These are phyloP conservation scores for Conistra vaccinii DNA, from an alignment of 2,888 invertebrate species.

Conservation along the genomic window DNA sequence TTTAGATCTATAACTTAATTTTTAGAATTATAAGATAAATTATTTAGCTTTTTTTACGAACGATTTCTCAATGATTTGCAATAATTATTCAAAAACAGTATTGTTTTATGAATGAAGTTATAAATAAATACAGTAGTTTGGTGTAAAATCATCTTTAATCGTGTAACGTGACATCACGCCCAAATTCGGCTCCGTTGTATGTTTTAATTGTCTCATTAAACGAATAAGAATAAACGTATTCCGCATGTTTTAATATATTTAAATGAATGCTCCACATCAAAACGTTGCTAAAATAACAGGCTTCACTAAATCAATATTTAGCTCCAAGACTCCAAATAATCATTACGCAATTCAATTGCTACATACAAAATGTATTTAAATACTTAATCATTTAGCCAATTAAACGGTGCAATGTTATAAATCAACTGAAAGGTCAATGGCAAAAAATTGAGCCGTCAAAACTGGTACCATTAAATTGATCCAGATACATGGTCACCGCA, in stretches of 20 bases:
- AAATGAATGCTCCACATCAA: conserved; percentile 33
- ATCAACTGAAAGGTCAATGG: conserved; percentile 74
- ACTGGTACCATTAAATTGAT: conserved; percentile 76
- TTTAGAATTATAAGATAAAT: background rate
- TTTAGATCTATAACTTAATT: background rate
- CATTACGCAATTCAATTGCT: conserved; percentile 63
- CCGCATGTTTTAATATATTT: conserved; percentile 71
- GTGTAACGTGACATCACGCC: conserved; percentile 62
- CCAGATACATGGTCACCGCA: conserved; percentile 72
- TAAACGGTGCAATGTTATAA: conserved; percentile 69
- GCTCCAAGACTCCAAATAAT: conserved; percentile 28
- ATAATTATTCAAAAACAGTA: background rate
- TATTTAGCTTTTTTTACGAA: background rate
- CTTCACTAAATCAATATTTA: conserved; percentile 55
- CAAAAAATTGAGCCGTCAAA: conserved; percentile 76
- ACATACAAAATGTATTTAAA: conserved; percentile 59
- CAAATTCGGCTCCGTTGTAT: conserved; percentile 66
- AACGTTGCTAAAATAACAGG: conserved; percentile 21
- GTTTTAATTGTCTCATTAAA: conserved; percentile 76
- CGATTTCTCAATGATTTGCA: background rate
- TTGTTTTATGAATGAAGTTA: conserved; percentile 1
- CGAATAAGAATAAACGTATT: conserved; percentile 71
- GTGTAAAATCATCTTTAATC: conserved; percentile 28
- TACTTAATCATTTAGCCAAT: conserved; percentile 65
- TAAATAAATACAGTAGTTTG: conserved; percentile 20